Conservation (phyloP, 2,113 vertebrate genomes). For the Sus scrofa region DNA sequence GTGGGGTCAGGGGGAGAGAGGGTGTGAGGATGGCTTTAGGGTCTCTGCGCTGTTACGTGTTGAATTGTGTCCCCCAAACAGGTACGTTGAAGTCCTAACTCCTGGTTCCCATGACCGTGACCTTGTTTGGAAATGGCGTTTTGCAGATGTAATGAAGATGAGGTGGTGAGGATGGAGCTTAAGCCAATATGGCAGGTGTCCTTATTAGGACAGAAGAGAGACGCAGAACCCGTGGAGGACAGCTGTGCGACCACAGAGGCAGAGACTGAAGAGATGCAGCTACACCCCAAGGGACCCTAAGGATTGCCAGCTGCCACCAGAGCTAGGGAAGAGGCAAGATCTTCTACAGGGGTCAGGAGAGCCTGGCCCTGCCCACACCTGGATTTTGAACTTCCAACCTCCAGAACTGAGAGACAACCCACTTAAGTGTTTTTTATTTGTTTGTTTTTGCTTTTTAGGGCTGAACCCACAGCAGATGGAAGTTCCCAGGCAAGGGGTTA, state of each 20-base stretch:
- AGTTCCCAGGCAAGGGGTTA: no score
- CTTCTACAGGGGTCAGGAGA: not conserved
- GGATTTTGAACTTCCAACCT: not conserved
- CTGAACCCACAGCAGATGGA: no score
- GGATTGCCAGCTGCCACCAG: no score
- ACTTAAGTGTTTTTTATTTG: no score
- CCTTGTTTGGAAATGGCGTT: not conserved
- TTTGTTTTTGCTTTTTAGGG: no score
- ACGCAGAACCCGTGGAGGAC: no score
- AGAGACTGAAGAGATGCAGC: not conserved
- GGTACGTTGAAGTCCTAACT: not conserved
- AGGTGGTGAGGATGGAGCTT: not conserved
- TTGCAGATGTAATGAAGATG: not conserved
- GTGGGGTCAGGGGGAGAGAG: no score
- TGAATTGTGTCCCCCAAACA: not conserved
- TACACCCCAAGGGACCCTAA: not conserved
- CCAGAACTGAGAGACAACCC: not conserved
- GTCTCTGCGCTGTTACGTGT: not conserved
- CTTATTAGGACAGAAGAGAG: not conserved
- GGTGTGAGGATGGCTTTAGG: not conserved
- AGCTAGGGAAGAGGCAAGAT: no score
- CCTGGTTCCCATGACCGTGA: not conserved
- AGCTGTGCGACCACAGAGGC: not conserved
- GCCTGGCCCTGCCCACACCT: accelerated
- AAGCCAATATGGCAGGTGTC: not conserved